Base-by-base conservation (phyloP, 2,797 vertebrate genomes). In the Epinephelus coioides region DNA sequence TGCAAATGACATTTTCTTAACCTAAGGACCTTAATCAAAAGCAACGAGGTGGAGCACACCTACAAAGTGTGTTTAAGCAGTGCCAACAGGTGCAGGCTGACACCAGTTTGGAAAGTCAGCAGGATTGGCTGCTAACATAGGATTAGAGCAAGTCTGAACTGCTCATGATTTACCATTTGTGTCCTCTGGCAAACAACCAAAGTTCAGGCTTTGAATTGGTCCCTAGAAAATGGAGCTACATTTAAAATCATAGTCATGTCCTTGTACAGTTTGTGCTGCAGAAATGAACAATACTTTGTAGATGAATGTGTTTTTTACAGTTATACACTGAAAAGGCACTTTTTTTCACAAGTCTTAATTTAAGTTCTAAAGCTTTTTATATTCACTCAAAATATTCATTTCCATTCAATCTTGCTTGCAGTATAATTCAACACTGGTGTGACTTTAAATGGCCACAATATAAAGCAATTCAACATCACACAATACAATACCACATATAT, bases 1-100 rank as follows among this genome's bases (percentile, higher is more conserved):
- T 95, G 90, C 84, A 96, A 96, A 96, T 96, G 95, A 95, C 94
- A 96, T 96, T 97, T 96, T 94, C 92, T 90, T 96, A 96, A 96
- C 96, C 95, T 91, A 69, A 87, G 83, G 95, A 96, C 96, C 95
- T 96, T 96, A 96, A 97, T 97, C 92, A 96, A 96, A 97, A 95
- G 89, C 92, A 95, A 90, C 62, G 57, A 86, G 83, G 85, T 94
- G 89, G 89, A 91, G 89, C 94, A 88, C 86, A 91, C 82, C 88
- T 51, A 75, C 86, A 65, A 68, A 83, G 70, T 76, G 82, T 34
- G 76, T 73, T 83, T 85, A 87, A 86, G 57, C 70, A 57, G 64
- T 2, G 74, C 84, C 79, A 90, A 84, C 82, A 90, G 78, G 92
- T 94, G 88, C 88, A 89, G 81, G 12, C 64, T 89, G 83, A 86